These are phyloP conservation scores for Leptinotarsa juncta DNA, from an alignment of 2,888 invertebrate genomes.

Conservation along the genomic window DNA sequence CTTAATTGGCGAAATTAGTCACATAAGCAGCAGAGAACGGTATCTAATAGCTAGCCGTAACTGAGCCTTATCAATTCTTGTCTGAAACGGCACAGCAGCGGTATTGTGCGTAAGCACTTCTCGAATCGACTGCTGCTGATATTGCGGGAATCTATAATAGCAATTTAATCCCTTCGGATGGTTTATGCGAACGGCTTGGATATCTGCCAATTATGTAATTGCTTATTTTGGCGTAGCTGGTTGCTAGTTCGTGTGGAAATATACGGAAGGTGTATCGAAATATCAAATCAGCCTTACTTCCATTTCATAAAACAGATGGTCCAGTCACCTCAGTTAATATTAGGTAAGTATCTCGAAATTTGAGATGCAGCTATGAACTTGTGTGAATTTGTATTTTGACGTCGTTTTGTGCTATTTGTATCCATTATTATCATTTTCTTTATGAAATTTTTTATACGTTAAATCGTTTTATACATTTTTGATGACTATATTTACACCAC, in stretches of 20 bases:
- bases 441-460: too few species aligned
- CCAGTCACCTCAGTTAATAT: too few species aligned
- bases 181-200: conserved; percentile 31
- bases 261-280: too few species aligned
- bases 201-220: conserved; percentile 3
- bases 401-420: too few species aligned
- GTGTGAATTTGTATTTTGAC: too few species aligned
- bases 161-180: conserved; percentile 37
- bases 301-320: too few species aligned
- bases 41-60: conserved; percentile 37
- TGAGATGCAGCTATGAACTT: too few species aligned
- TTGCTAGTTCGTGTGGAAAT: neutral
- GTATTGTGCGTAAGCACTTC: conserved; percentile 42
- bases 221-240: neutral
- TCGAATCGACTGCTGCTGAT: conserved; percentile 40
- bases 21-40: conserved; percentile 39
- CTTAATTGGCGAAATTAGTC: conserved; percentile 45
- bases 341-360: too few species aligned
- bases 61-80: conserved; percentile 41
- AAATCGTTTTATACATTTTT: too few species aligned
- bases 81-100: conserved; percentile 31
- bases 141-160: conserved; percentile 38
- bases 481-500: too few species aligned
- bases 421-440: too few species aligned
- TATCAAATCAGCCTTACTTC: too few species aligned